Evolutionary conservation across 2,888 invertebrate species (phyloP).

Genomic region (Gerris lacustris): DNA sequence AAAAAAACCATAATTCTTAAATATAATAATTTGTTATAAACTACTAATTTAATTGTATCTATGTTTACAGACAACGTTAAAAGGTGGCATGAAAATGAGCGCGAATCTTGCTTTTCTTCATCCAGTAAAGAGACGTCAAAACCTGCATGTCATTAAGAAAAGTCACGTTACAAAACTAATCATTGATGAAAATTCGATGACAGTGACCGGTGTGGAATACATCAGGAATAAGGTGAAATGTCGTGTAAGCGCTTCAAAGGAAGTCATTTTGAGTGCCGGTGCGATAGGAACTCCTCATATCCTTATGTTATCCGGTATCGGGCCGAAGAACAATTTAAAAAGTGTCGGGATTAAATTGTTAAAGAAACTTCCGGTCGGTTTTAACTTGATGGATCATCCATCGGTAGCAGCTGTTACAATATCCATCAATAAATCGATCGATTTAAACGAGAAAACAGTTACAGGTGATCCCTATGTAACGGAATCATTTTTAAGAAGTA

Average conservation of each 20-base stretch:
- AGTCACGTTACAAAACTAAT: constrained; percentile 45
- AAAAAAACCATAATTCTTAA: too few species aligned
- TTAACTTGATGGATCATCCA: constrained; percentile 39
- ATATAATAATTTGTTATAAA: background rate
- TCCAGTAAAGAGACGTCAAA: constrained; percentile 32
- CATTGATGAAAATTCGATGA: constrained; percentile 40
- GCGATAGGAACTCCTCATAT: constrained; percentile 68
- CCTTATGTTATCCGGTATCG: constrained; percentile 63
- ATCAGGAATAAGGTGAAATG: constrained; percentile 38
- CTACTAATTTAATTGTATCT: background rate
- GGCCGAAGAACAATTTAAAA: constrained; percentile 46
- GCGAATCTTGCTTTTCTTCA: constrained; percentile 24
- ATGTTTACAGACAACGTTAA: constrained; percentile 18
- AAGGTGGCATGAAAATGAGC: constrained; percentile 20
- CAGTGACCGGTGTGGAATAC: constrained; percentile 45
- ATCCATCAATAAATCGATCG: constrained; percentile 7
- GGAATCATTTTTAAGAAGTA: constrained; percentile 2
- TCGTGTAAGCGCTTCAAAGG: constrained; percentile 45
- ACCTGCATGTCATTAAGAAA: constrained; percentile 46
- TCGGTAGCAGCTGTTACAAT: constrained; percentile 15
- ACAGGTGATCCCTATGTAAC: background rate
- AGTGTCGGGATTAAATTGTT: constrained; percentile 43
- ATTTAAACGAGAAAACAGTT: background rate
- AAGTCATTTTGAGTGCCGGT: constrained; percentile 62
- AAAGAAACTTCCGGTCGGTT: constrained; percentile 46